Conservation (phyloP, 1,140 invertebrate genomes). For the Neodiprion fabricii region DNA sequence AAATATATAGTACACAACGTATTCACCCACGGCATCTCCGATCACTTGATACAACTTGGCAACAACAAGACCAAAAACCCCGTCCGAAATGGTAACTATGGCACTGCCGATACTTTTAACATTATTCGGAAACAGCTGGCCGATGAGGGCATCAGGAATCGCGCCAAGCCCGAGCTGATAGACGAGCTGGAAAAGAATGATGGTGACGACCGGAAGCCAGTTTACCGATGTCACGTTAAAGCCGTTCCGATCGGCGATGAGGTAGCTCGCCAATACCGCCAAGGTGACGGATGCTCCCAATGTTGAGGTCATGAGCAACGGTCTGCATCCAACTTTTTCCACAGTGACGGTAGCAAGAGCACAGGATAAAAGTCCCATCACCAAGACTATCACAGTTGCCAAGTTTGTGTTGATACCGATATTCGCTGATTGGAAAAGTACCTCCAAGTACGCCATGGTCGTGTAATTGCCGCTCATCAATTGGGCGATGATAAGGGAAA, state of each 20-base stretch:
- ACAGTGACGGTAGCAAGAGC: conserved; percentile 70
- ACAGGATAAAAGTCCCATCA: conserved; percentile 73
- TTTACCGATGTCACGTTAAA: conserved; percentile 50
- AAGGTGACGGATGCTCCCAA: conserved; percentile 66
- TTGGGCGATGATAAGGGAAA: conserved; percentile 76
- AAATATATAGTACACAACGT: conserved; percentile 30
- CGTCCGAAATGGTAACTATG: background rate
- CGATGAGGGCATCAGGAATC: conserved; percentile 63
- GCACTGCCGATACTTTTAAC: conserved; percentile 47
- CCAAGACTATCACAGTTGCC: conserved; percentile 73
- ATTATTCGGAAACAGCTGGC: conserved; percentile 60
- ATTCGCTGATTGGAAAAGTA: conserved; percentile 72
- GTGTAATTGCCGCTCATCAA: conserved; percentile 81
- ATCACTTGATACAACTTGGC: background rate
- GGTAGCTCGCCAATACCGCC: conserved; percentile 67
- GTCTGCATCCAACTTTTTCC: conserved; percentile 74
- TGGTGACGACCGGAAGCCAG: conserved; percentile 68
- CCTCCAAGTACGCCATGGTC: conserved; percentile 77
- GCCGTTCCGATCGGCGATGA: conserved; percentile 56
- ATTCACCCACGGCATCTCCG: conserved; percentile 13
- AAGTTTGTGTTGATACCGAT: conserved; percentile 61
- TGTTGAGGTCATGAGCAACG: conserved; percentile 70
- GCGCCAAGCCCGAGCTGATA: conserved; percentile 68
- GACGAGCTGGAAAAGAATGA: conserved; percentile 73
- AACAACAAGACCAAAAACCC: conserved; percentile 1